Conservation (phyloP, 2,888 invertebrate genomes). For the Orthosia gracilis region DNA sequence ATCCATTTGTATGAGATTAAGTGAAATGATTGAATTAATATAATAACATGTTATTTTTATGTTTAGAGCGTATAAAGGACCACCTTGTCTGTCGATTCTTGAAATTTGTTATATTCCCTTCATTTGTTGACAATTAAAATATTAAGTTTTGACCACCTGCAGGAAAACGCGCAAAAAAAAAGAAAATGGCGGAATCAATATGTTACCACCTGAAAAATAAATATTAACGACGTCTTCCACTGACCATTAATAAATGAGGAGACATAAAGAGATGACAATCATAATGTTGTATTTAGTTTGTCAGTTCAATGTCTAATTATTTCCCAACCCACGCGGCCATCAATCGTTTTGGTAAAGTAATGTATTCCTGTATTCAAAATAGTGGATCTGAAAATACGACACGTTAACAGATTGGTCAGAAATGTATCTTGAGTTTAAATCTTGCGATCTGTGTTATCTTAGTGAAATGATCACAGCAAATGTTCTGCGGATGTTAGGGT, state of each 20-base stretch:
- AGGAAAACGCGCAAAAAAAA: constrained; percentile 4
- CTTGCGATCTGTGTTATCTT: constrained; percentile 55
- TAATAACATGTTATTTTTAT: constrained; percentile 24
- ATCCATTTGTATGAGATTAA: constrained; percentile 6
- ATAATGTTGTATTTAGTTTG: constrained; percentile 31
- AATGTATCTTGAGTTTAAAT: constrained; percentile 61
- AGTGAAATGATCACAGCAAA: constrained; percentile 60
- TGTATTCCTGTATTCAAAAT: constrained; percentile 51
- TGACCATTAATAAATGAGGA: constrained; percentile 6
- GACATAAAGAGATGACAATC: constrained; percentile 16
- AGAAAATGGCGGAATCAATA: constrained; percentile 2
- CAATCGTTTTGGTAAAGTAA: constrained; percentile 42
- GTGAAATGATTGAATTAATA: constrained; percentile 21
- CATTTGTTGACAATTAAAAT: too few species aligned
- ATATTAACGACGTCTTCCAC: neutral
- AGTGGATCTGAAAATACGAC: constrained; percentile 56
- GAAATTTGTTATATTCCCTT: neutral
- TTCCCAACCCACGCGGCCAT: constrained; percentile 21
- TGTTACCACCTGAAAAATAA: neutral
- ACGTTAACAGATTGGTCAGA: constrained; percentile 61
- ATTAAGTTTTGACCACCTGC: neutral
- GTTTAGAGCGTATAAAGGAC: too few species aligned
- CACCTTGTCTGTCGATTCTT: neutral
- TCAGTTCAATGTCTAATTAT: constrained; percentile 56
- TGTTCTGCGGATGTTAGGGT: constrained; percentile 42